Conservation (phyloP, 2,797 vertebrate species). For the Leptodactylus fallax region DNA sequence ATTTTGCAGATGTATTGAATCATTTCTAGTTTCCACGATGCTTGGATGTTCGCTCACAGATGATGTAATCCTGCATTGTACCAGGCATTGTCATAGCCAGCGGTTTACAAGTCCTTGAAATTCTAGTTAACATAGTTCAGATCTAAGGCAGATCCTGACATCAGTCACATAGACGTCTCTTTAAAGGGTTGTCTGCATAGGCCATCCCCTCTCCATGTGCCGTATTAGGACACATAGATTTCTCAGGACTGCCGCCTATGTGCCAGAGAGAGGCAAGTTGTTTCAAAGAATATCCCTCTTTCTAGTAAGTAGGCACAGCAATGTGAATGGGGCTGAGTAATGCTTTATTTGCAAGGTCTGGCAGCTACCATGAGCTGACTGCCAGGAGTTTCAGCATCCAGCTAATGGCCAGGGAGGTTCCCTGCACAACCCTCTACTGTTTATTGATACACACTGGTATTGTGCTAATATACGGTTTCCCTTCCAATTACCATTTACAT, state of each 20-base stretch:
- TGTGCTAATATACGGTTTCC: not conserved
- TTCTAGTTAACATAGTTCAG: not conserved
- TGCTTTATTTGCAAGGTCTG: not conserved
- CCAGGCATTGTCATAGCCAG: not conserved
- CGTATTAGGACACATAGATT: not conserved
- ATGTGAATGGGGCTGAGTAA: not conserved
- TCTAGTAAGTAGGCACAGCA: not conserved
- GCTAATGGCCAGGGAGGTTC: too few species aligned
- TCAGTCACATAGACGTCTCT: not conserved
- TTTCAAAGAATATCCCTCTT: not conserved
- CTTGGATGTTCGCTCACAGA: not conserved
- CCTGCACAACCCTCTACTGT: not conserved
- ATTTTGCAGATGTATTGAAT: not conserved
- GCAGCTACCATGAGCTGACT: not conserved
- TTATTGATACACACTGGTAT: not conserved
- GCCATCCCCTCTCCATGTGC: not conserved
- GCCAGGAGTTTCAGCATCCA: not conserved
- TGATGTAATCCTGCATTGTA: not conserved
- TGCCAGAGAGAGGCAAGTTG: not conserved
- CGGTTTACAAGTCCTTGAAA: not conserved
- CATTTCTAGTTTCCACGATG: not conserved
- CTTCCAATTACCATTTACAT: not conserved
- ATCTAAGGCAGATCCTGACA: not conserved
- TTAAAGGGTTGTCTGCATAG: not conserved
- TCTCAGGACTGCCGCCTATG: not conserved